Evolutionary conservation across 2,888 invertebrate genomes (phyloP), one percentile per base, ranked within the genome.

Genomic region (Gastracanthus pulcherrimus): DNA sequence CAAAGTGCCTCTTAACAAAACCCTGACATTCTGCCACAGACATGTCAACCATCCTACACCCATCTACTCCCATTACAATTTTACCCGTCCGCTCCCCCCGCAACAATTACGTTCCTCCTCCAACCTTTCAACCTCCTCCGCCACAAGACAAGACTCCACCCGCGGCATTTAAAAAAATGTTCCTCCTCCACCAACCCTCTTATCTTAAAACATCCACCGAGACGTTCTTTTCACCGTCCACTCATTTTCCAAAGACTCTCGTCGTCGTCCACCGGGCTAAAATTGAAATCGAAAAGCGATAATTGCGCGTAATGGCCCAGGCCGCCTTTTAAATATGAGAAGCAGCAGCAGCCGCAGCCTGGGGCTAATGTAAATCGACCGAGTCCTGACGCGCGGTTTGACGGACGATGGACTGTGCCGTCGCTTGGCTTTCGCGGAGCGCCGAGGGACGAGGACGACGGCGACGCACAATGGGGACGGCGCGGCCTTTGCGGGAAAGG

Each of bases 311-410:
- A 90, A 90, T 89, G 88, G 88, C 85, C 86, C 23, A 4, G 86
- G 51, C 38, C 19, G 34, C 34, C 67, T 84, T 88, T 88, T 88
- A 88, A 89, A 89, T 87, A 86, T 85, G 69, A 62, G 67, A 79
- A 79, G 84, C 76, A 74, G 84, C 84, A n/a, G n/a, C n/a, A n/a
- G n/a, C n/a, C n/a, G n/a, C n/a, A n/a, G 84, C 78, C 77, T 79
- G 83, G 81, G 80, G 87, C 86, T 89, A 90, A 90, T 90, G 88
- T 89, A 89, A 90, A 88, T 88, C 87, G 88, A 88, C 87, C 87
- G 88, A 87, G 86, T 84, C 55, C 29, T 70, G 29, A 13, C 7
- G 9, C 26, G 31, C 7, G 26, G 31, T 31, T 51, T 51, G 31
- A 38, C 82, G 82, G 80, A 79, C 83, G 83, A 74, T 75, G 82